phyloP scores from a whole-genome alignment of 2,888 invertebrate species.

The Xanthostigma xanthostigma region DNA sequence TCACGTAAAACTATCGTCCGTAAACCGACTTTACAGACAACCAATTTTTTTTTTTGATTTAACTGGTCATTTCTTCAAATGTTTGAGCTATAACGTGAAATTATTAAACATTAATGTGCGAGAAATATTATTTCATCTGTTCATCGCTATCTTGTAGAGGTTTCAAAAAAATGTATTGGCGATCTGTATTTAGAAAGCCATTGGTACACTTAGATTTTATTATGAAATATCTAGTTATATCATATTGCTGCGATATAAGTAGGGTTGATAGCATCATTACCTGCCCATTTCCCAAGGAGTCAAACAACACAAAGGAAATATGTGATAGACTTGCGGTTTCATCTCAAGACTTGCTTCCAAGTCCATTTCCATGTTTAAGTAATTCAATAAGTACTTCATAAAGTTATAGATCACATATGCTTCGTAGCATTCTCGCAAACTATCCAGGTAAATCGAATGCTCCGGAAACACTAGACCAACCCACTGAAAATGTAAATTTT shows the following conservation, averaged over 20 bases:
- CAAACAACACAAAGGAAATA: slow-evolving; percentile 83
- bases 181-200: too few species aligned
- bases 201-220: background rate
- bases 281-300: slow-evolving; percentile 89
- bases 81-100: too few species aligned
- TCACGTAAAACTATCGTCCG: too few species aligned
- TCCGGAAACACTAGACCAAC: slow-evolving; percentile 75
- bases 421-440: slow-evolving; percentile 88
- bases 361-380: slow-evolving; percentile 75
- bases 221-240: slow-evolving; percentile 1
- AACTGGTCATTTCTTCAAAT: too few species aligned
- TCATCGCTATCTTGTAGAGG: too few species aligned
- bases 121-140: too few species aligned
- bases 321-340: slow-evolving; percentile 74
- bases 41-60: too few species aligned
- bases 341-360: slow-evolving; percentile 65
- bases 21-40: too few species aligned
- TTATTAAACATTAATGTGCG: too few species aligned
- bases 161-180: too few species aligned
- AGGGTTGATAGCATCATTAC: slow-evolving; percentile 25
- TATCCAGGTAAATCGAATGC: slow-evolving; percentile 84
- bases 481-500: slow-evolving; percentile 39
- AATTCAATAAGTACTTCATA: slow-evolving; percentile 86
- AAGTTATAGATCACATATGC: slow-evolving; percentile 97
- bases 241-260: too few species aligned